phyloP scores from a whole-genome alignment of 2,888 invertebrate genomes.

The Phengaris alcon region DNA sequence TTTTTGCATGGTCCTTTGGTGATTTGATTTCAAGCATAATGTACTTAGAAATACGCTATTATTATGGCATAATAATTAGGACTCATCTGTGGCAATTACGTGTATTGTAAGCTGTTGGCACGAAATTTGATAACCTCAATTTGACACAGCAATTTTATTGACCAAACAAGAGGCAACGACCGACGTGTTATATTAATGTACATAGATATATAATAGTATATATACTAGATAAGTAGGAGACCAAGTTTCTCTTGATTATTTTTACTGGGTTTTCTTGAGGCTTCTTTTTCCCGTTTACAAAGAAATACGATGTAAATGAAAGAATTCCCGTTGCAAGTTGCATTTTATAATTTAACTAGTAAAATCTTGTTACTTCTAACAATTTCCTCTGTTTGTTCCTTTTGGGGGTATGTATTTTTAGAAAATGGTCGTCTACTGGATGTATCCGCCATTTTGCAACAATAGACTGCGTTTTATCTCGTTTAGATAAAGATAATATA shows the following conservation, averaged over 20 bases:
- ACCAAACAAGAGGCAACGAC: neutral
- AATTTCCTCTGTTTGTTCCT: too few species aligned
- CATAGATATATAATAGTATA: neutral
- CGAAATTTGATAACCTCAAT: conserved; percentile 6
- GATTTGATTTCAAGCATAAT: too few species aligned
- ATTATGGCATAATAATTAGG: neutral
- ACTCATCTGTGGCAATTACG: neutral
- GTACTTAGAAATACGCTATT: neutral
- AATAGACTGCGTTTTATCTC: too few species aligned
- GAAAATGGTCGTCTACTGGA: too few species aligned
- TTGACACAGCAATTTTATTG: neutral
- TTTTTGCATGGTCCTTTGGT: too few species aligned
- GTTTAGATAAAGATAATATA: too few species aligned
- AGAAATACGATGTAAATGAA: conserved; percentile 2
- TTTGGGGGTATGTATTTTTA: too few species aligned
- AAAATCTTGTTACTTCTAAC: neutral
- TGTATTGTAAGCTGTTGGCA: neutral
- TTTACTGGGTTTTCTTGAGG: neutral
- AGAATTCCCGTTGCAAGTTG: neutral
- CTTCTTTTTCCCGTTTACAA: neutral
- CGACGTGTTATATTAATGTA: neutral
- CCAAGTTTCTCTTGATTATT: neutral
- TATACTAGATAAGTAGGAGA: neutral
- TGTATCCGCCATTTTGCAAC: too few species aligned
- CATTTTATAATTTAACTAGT: conserved; percentile 7